A percentile compares a stretch with the other conserved stretches of the same genome.
phyloP scores from a whole-genome alignment of 2,888 invertebrate genomes.

The Platerodrilus igneus region DNA sequence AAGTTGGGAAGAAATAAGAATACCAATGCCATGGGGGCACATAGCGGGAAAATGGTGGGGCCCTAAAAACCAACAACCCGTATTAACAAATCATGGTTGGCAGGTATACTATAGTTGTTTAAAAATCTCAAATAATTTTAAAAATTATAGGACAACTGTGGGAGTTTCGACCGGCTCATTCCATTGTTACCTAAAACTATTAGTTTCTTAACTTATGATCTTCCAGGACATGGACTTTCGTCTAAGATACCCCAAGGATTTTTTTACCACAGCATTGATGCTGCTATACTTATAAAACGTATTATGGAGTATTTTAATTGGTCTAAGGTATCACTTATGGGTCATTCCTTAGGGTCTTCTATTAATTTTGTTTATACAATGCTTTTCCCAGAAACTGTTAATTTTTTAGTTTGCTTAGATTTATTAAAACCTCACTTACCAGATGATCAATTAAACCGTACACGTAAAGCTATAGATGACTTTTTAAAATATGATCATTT shows the following conservation, averaged over 20 bases:
- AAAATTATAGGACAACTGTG: conserved; percentile 66
- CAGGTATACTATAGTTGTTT: conserved; percentile 39
- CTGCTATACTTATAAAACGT: conserved; percentile 50
- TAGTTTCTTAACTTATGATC: conserved; percentile 58
- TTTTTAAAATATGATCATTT: conserved; percentile 46
- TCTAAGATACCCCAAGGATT: conserved; percentile 62
- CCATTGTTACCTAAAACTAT: conserved; percentile 52
- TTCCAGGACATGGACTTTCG: conserved; percentile 68
- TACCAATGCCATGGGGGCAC: conserved; percentile 64
- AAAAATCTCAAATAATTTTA: conserved; percentile 3
- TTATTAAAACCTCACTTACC: conserved; percentile 17
- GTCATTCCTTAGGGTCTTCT: conserved; percentile 66
- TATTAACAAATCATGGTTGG: conserved; percentile 71
- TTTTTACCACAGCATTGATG: conserved; percentile 49
- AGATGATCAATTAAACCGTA: conserved; percentile 45
- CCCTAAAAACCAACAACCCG: conserved; percentile 55
- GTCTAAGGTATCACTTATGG: conserved; percentile 63
- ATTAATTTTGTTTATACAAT: conserved; percentile 58
- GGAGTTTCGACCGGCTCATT: conserved; percentile 68
- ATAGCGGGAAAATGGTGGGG: conserved; percentile 68
- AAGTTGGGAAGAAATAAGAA: conserved; percentile 62
- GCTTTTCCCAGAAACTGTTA: conserved; percentile 57
- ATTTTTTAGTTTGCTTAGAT: conserved; percentile 43
- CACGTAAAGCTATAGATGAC: conserved; percentile 48
- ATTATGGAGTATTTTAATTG: conserved; percentile 62